Evolutionary conservation across 2,797 vertebrate genomes (phyloP), one percentile per base, ranked within the genome.

Genomic region (Myotis myotis): DNA sequence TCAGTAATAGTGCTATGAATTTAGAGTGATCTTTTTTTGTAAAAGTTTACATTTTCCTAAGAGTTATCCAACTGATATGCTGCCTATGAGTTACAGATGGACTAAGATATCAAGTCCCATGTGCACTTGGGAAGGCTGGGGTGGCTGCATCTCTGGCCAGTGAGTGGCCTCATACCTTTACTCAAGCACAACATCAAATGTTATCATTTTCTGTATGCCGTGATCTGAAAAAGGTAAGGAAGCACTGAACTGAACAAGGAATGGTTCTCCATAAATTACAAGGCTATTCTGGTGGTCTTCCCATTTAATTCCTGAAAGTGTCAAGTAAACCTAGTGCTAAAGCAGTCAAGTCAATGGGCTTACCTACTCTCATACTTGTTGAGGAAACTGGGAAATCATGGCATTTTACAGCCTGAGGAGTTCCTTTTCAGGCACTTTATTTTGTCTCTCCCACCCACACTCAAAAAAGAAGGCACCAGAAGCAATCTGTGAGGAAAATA

Each of bases 41-140:
- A 76, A 57, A 94, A 90, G 70, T 79, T 75, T 82, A n/a, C 13
- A 72, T 33, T 89, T 94, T 94, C 62, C 38, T 47, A 74, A 91
- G 33, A 91, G 66, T 87, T 41, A 81, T 79, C 41, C 44, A 86
- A 36, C 8, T 47, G 28, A 51, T 20, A 22, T 55, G 70, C 19
- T 79, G 16, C 33, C 84, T 30, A 36, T 13, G 11, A 83, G 71
- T 74, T 36, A 49, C 3, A 82, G 23, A 5, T 5, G 20, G 72
- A 85, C 78, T 25, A 64, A 78, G 47, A 22, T 8, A 62, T 19
- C 33, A 44, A 25, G 12, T 62, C 51, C 80, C 5, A 1, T 75
- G 44, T 55, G 80, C 28, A 36, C 60, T 64, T n/a, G n/a, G 85
- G 57, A 79, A 82, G 87, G 55, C 36, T 33, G 41, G 38, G 25